Base-by-base conservation (phyloP, 2,113 vertebrate genomes). In the Ptilonorhynchus violaceus region DNA sequence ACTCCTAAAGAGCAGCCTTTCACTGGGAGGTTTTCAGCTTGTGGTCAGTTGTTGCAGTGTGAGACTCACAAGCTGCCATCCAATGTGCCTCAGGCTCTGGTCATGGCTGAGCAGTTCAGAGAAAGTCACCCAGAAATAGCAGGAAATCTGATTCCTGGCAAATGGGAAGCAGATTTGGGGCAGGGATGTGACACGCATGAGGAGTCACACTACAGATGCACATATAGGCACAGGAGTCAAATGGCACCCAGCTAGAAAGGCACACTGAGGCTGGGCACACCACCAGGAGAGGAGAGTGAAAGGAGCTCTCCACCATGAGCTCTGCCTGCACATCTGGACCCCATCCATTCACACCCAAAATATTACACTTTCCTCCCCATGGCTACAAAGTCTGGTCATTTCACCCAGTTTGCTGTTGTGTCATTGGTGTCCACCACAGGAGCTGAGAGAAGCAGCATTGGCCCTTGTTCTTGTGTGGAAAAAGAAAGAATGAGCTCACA, bases 1-100 rank as follows among this genome's bases (percentile, higher is more conserved):
- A 56, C 73, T 97, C 95, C 88, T 94, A 96, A 96, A 96, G 93
- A 95, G 88, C 84, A 96, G 69, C 83, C 88, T 97, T 97, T 75
- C 90, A 88, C 64, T 93, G 93, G 84, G 76, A 94, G 76, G 28
- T 37, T 94, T 96, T 92, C 90, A 96, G 84, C 83, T 77, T 97
- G 96, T 94, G 97, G 96, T 96, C 88, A 93, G 85, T 87, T 4
- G 8, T 76, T 93, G 75, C 94, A 96, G 95, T 74, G 86, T 87
- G 90, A 94, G 93, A 68, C 83, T 96, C 96, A 90, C 6, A 1
- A 97, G 85, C 85, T 94, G 78, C 92, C 89, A 82, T 93, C 78
- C 96, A 97, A 47, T 53, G 89, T 0, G 67, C 96, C 91, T 93
- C 79, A 68, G 95, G 80, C 95, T 76, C 3, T 1, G 79, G 80